Percentiles rank a stretch among this genome's conserved stretches.
These are phyloP conservation scores for Notothenia rossii DNA, from an alignment of 2,113 vertebrate genomes.

Conservation along the genomic window DNA sequence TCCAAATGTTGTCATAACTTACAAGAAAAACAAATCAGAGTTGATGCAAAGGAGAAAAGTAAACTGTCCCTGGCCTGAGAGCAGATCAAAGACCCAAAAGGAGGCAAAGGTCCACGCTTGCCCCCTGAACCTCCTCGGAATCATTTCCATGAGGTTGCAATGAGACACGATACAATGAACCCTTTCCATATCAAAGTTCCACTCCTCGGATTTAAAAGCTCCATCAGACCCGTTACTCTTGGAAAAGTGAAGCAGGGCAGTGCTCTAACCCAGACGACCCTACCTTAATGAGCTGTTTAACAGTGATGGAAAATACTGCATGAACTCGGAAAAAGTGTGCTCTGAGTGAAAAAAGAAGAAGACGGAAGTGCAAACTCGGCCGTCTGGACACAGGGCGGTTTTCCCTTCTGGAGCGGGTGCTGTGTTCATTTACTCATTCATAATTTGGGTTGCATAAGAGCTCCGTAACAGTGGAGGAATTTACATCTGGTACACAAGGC, in stretches of 20 bases:
- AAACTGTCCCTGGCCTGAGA: background rate
- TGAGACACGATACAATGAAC: constrained; percentile 26
- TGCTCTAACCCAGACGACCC: constrained; percentile 74
- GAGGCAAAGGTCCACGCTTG: constrained; percentile 44
- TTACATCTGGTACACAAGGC: constrained; percentile 74
- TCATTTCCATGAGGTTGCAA: constrained; percentile 57
- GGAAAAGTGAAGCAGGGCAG: constrained; percentile 69
- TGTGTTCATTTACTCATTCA: constrained; percentile 78
- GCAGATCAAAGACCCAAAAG: constrained; percentile 4
- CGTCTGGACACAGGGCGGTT: constrained; percentile 75
- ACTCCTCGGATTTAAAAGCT: constrained; percentile 58
- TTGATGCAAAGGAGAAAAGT: background rate
- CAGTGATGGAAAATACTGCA: constrained; percentile 77
- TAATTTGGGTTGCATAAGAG: constrained; percentile 75
- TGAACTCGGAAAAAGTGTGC: constrained; percentile 75
- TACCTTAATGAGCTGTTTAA: constrained; percentile 71
- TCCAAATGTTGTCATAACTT: background rate
- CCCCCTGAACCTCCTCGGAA: constrained; percentile 28
- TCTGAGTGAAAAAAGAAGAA: constrained; percentile 48
- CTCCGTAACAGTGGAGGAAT: constrained; percentile 76
- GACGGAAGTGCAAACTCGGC: constrained; percentile 70
- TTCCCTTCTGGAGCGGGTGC: constrained; percentile 60
- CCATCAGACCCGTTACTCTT: constrained; percentile 66
- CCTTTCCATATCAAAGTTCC: constrained; percentile 74
- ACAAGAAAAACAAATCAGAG: background rate